These are phyloP conservation scores for Hemitrygon akajei DNA, from an alignment of 2,797 vertebrate genomes.

Conservation along the genomic window DNA sequence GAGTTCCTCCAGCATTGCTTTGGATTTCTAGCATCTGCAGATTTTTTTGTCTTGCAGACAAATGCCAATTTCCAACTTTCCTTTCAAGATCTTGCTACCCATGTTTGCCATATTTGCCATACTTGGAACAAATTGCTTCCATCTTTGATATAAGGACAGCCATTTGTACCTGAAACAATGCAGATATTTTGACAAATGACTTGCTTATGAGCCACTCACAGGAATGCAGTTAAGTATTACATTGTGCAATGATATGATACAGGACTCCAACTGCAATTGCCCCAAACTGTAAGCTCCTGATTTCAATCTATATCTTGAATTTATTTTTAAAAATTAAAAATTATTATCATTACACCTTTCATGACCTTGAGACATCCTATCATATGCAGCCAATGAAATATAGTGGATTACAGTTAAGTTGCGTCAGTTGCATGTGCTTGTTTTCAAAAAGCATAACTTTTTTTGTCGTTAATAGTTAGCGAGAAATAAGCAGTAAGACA, in stretches of 20 bases:
- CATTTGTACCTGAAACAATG: background rate
- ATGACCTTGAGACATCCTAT: no score
- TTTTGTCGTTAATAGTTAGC: no score
- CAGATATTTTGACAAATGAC: background rate
- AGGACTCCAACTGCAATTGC: background rate
- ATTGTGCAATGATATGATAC: background rate
- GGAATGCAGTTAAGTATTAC: background rate
- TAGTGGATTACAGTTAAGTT: no score
- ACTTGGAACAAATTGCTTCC: background rate
- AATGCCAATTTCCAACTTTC: background rate
- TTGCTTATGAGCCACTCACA: background rate
- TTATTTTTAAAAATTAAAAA: background rate
- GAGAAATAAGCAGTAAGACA: no score
- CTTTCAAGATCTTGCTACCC: background rate
- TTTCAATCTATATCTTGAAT: background rate
- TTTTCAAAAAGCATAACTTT: no score
- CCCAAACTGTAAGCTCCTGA: background rate
- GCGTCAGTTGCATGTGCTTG: no score
- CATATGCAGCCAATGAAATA: no score
- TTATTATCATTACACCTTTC: no score
- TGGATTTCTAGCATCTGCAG: no score
- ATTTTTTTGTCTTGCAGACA: no score
- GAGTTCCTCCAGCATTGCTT: no score
- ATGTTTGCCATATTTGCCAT: background rate
- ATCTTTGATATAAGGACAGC: background rate